phyloP scores from a whole-genome alignment of 2,797 vertebrate species.

The Staurois parvus region DNA sequence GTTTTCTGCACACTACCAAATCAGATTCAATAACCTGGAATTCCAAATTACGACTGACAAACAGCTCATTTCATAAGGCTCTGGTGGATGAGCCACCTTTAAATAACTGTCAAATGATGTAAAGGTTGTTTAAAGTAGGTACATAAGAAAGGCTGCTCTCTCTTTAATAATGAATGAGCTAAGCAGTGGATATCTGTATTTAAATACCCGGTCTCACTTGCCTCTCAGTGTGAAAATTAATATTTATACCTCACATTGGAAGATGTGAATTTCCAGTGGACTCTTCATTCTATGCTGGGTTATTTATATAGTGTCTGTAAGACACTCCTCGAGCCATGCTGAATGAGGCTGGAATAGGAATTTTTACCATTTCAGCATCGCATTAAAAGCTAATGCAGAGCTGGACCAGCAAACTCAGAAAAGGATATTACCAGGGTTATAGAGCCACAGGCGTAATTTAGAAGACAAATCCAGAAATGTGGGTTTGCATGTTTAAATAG shows the following conservation, averaged over 20 bases:
- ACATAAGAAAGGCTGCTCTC: neutral
- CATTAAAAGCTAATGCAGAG: conserved; percentile 43
- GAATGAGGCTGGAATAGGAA: conserved; percentile 19
- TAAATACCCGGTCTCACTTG: conserved; percentile 38
- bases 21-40: conserved; percentile 1
- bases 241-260: conserved; percentile 46
- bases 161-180: conserved; percentile 54
- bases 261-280: conserved; percentile 34
- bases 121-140: conserved; percentile 19
- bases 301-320: conserved; percentile 17
- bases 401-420: neutral
- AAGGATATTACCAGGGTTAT: neutral
- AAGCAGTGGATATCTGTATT: conserved; percentile 14
- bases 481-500: neutral
- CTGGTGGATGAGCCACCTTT: neutral
- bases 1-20: neutral
- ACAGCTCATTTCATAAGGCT: neutral
- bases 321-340: neutral
- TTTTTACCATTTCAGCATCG: conserved; percentile 24
- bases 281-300: conserved; percentile 18
- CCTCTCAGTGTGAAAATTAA: conserved; percentile 40
- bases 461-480: conserved; percentile 33
- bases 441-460: conserved; percentile 21
- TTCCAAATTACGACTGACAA: neutral
- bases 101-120: conserved; percentile 35